These are phyloP conservation scores for Catostylus mosaicus DNA, from an alignment of 30 jellyfish, hydroid and myxozoan species.

Conservation along the genomic window DNA sequence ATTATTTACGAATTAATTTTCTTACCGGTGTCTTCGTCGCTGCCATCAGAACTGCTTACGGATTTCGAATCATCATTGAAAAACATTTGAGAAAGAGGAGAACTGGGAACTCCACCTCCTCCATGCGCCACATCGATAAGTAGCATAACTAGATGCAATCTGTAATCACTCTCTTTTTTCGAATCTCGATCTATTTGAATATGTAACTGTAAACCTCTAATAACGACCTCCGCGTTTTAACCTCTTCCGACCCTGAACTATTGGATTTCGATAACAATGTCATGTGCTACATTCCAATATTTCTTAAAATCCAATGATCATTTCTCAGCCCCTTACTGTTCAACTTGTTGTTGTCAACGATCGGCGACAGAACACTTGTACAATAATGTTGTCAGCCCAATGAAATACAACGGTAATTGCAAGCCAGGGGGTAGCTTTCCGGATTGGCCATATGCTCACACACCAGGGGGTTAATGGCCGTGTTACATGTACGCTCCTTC, in stretches of 20 bases:
- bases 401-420: conserved; percentile 41
- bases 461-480: conserved; percentile 33
- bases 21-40: conserved; percentile 46
- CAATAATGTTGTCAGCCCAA: neutral
- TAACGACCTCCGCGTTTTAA: neutral
- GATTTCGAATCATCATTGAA: conserved; percentile 34
- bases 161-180: neutral
- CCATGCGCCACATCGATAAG: conserved; percentile 30
- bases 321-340: neutral
- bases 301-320: neutral
- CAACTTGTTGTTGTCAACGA: neutral
- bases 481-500: neutral
- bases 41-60: conserved; percentile 22
- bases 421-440: conserved; percentile 45
- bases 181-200: neutral
- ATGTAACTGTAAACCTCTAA: neutral
- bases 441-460: conserved; percentile 30
- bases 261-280: neutral
- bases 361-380: neutral
- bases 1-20: neutral
- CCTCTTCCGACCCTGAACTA: neutral
- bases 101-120: conserved; percentile 24
- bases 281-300: no score
- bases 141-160: neutral
- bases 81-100: conserved; percentile 49